Conservation (phyloP, 1,140 invertebrate species). For the Drosophila pallidifrons region DNA sequence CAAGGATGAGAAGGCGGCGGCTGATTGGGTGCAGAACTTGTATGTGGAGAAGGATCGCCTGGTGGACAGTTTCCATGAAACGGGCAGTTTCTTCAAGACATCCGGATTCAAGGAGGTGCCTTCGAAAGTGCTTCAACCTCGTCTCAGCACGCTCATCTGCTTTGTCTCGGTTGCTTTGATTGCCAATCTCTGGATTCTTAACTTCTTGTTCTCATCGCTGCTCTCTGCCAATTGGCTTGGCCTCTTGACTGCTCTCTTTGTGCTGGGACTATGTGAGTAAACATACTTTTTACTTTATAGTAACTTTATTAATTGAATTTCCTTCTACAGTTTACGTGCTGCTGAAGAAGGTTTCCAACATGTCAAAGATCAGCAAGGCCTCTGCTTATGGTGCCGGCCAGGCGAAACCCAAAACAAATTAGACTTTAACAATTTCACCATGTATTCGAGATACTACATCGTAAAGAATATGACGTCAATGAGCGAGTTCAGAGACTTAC, state of each 20-base stretch:
- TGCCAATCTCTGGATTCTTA: slow-evolving; percentile 89
- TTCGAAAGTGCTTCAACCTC: slow-evolving; percentile 86
- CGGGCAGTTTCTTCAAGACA: slow-evolving; percentile 92
- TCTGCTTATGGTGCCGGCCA: slow-evolving; percentile 90
- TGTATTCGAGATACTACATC: neutral
- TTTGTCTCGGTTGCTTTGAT: slow-evolving; percentile 89
- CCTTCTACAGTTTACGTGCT: slow-evolving; percentile 89
- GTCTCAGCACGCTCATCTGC: slow-evolving; percentile 90
- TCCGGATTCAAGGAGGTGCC: slow-evolving; percentile 89
- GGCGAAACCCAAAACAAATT: slow-evolving; percentile 38
- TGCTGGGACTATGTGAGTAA: slow-evolving; percentile 90
- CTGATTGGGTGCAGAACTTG: slow-evolving; percentile 92
- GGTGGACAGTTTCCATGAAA: slow-evolving; percentile 92
- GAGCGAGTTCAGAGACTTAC: neutral
- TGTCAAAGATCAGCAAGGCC: slow-evolving; percentile 92
- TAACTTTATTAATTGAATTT: slow-evolving; percentile 8
- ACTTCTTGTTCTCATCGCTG: slow-evolving; percentile 89
- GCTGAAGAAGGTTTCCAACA: slow-evolving; percentile 91
- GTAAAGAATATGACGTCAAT: neutral
- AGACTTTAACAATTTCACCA: slow-evolving; percentile 12
- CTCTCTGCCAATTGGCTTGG: slow-evolving; percentile 90
- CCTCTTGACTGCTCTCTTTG: slow-evolving; percentile 88
- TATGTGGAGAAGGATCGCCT: slow-evolving; percentile 89
- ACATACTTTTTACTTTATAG: too few relatives aligned
- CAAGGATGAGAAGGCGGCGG: slow-evolving; percentile 90